phyloP scores from a whole-genome alignment of 2,797 vertebrate genomes.

The Helarctos malayanus region DNA sequence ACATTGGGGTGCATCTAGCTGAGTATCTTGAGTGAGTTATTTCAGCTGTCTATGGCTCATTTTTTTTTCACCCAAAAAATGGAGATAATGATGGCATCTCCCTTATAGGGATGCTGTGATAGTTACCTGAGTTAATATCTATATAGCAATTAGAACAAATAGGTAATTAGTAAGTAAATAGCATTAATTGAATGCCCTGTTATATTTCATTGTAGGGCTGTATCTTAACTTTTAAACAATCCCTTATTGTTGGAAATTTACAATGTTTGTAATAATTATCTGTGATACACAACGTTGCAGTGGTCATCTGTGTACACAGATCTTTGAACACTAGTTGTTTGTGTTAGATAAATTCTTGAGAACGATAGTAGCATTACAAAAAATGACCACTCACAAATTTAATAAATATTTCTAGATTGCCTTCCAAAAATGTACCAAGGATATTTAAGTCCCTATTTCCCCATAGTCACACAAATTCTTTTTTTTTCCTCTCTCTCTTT shows the following conservation, averaged over 20 bases:
- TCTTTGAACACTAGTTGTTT: background rate
- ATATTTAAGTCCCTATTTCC: background rate
- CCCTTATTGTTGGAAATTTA: background rate
- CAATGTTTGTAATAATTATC: background rate
- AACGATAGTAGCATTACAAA: background rate
- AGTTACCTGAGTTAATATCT: background rate
- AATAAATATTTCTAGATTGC: background rate
- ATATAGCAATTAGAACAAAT: background rate
- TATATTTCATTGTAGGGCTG: background rate
- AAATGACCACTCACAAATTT: background rate
- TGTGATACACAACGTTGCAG: background rate
- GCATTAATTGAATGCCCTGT: background rate
- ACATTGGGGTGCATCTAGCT: background rate
- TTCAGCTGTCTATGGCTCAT: background rate
- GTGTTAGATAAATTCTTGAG: background rate
- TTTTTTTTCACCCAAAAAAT: background rate
- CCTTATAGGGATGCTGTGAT: background rate
- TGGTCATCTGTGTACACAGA: background rate
- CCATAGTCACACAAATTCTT: background rate
- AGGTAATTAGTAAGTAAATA: background rate
- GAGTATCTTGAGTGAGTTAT: background rate
- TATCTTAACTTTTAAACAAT: conserved; percentile 13
- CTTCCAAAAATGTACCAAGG: background rate
- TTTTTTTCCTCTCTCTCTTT: too few relatives aligned
- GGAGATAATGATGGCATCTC: background rate